A percentile compares a stretch with the other conserved stretches of the same genome.
Evolutionary conservation across 2,797 vertebrate species (phyloP).

Genomic region (Emydoidea blandingii): DNA sequence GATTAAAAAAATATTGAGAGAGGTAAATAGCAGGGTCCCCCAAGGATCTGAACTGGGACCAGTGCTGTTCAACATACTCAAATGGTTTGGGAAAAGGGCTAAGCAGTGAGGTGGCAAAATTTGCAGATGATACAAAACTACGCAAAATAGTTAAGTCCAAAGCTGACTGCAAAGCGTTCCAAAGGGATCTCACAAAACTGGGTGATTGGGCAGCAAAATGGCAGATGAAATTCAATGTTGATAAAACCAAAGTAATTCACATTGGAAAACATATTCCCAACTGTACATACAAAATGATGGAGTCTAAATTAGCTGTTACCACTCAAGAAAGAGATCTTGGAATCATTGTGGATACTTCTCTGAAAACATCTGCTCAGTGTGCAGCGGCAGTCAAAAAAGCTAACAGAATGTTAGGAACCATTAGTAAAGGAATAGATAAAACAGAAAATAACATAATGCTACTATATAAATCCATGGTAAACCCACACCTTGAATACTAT

Average conservation of each 20-base stretch:
- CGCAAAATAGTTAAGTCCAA: background rate
- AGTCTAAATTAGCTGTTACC: background rate
- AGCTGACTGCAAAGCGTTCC: background rate
- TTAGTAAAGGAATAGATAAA: background rate
- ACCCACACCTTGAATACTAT: background rate
- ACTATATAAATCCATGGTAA: background rate
- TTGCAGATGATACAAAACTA: background rate
- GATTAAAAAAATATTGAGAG: background rate
- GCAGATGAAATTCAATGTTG: too few relatives aligned
- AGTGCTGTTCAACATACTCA: background rate
- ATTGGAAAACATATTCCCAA: background rate
- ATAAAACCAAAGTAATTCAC: too few relatives aligned
- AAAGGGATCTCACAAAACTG: background rate
- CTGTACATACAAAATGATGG: background rate
- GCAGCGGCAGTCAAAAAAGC: background rate
- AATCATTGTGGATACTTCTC: background rate
- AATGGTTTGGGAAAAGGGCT: background rate
- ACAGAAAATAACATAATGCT: background rate
- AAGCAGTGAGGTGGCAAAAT: background rate
- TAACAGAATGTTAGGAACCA: background rate
- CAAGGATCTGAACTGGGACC: background rate
- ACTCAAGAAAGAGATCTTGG: background rate
- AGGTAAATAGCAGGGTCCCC: too few relatives aligned
- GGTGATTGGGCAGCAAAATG: background rate
- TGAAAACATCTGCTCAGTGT: background rate